Conservation (phyloP, 2,888 invertebrate species). For the Melitaea athalia region DNA sequence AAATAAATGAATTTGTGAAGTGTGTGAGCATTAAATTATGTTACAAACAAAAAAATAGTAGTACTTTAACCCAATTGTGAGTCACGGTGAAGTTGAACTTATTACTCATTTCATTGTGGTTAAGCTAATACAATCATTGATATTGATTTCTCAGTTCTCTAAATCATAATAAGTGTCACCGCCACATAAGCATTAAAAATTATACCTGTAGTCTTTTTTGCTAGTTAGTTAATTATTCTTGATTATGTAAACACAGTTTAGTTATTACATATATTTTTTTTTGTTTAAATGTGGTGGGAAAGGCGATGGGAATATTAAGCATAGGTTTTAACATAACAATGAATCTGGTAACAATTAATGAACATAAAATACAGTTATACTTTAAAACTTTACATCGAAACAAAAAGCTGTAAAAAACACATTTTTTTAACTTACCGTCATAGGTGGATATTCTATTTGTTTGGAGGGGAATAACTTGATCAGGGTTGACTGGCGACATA, state of each 20-base stretch:
- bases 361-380: background rate
- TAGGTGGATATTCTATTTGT: slow-evolving; percentile 79
- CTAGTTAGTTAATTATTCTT: background rate
- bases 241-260: background rate
- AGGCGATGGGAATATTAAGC: too few species aligned
- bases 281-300: background rate
- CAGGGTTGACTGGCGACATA: slow-evolving; percentile 91
- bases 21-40: too few species aligned
- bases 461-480: slow-evolving; percentile 85
- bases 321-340: too few species aligned
- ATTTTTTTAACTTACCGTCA: slow-evolving; percentile 70
- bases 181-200: background rate
- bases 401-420: slow-evolving; percentile 19
- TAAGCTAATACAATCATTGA: slow-evolving; percentile 1
- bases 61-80: background rate
- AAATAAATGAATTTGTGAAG: too few species aligned
- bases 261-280: too few species aligned
- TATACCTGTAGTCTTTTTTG: background rate
- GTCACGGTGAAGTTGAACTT: slow-evolving; percentile 3
- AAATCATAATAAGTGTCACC: background rate
- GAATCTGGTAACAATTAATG: background rate
- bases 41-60: background rate
- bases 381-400: slow-evolving; percentile 5
- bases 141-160: slow-evolving; percentile 5
- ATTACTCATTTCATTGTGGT: slow-evolving; percentile 17